These are phyloP conservation scores for Hypocryptadius cinnamomeus DNA, from an alignment of 2,113 vertebrate genomes.

Conservation along the genomic window DNA sequence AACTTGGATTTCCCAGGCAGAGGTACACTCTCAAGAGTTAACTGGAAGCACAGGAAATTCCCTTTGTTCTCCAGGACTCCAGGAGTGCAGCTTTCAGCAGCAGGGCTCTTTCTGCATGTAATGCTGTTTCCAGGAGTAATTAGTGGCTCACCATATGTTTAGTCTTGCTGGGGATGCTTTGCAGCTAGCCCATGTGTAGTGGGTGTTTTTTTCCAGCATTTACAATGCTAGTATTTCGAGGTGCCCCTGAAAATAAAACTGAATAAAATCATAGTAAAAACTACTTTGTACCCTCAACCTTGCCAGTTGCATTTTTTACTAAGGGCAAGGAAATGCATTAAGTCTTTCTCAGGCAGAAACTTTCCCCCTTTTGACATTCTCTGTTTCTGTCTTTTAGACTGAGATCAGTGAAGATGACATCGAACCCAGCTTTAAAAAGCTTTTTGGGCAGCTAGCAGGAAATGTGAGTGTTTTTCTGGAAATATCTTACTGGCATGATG, in stretches of 20 bases:
- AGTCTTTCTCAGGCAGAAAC: not conserved
- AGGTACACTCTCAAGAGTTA: not conserved
- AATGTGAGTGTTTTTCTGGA: conserved; percentile 56
- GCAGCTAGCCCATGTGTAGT: not conserved
- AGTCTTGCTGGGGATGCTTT: not conserved
- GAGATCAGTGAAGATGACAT: conserved; percentile 72
- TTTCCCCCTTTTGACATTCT: not conserved
- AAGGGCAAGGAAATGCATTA: not conserved
- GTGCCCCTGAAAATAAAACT: not conserved
- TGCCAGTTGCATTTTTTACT: not conserved
- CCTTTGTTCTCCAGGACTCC: not conserved
- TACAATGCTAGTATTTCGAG: not conserved
- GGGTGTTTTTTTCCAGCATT: not conserved
- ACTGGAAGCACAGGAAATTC: not conserved
- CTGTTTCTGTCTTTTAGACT: not conserved
- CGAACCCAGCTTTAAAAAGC: conserved; percentile 62
- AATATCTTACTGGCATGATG: not conserved
- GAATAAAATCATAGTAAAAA: not conserved
- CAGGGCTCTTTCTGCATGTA: not conserved
- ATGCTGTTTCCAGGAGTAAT: not conserved
- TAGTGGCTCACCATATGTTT: not conserved
- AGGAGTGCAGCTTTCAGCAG: not conserved
- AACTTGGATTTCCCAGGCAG: not conserved
- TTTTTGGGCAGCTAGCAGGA: conserved; percentile 74
- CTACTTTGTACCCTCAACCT: not conserved